Base-by-base conservation (phyloP, 2,797 vertebrate species). In the Heliangelus exortis region DNA sequence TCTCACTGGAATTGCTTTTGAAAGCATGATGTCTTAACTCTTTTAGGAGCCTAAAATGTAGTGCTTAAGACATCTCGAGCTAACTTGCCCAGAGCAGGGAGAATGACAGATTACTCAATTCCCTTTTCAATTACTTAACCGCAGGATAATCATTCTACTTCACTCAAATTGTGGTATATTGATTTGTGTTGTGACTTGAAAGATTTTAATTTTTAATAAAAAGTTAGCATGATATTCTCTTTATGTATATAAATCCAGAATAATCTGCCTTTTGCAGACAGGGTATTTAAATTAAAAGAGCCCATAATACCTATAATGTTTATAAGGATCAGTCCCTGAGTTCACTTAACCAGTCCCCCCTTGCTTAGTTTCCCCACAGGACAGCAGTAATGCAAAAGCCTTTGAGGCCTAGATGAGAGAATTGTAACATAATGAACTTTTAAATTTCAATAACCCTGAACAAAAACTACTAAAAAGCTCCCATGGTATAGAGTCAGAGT, bases 181-280 rank as follows among this genome's bases (percentile, higher is more conserved):
- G 95, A 96, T 96, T 93, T 95, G 93, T 95, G 90, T 95, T 95
- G 88, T 96, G 94, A 95, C 86, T 96, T 86, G n/a, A 90, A 95
- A 94, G 86, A 93, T 93, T 95, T 95, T 87, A 95, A 96, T 96
- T 96, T 95, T 96, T 95, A 90, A 94, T 96, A 95, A 90, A 95
- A 96, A 93, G 61, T 74, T 94, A 89, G 78, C 39, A 6, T 95
- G 84, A 77, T 89, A 84, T 71, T 89, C 86, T 94, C 78, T 82
- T 92, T 62, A 84, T 82, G 59, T 91, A 57, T 71, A 90, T 92
- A 93, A 93, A 95, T 80, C 65, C 81, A 77, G 90, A 93, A 87
- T 77, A 80, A 92, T 50, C 90, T 95, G 75, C 75, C 68, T 90
- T 92, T 89, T 83, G 21, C 74, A 87, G 85, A 47, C 67, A 76